Percentiles rank a stretch among this genome's conserved stretches.
Evolutionary conservation across 1,140 invertebrate species (phyloP).

Genomic region (Tachypleus tridentatus): DNA sequence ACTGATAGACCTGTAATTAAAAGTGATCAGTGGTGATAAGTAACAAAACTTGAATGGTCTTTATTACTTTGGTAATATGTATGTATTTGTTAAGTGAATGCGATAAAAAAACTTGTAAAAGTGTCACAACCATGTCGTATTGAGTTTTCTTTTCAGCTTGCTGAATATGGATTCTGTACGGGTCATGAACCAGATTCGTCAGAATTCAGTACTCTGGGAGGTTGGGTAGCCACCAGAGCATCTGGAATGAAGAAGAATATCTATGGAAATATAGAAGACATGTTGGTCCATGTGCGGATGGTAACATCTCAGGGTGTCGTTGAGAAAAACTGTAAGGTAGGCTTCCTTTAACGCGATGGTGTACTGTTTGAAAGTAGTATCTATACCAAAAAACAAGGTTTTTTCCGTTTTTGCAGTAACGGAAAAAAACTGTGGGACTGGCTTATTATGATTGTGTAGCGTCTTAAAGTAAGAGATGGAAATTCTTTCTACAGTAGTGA

Average conservation of each 20-base stretch:
- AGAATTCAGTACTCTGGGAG: conserved; percentile 86
- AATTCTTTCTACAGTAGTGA: too few species aligned
- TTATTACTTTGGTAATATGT: conserved; percentile 90
- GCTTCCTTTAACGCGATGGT: too few species aligned
- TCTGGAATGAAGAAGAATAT: conserved; percentile 99
- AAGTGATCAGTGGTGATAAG: too few species aligned
- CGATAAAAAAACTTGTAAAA: conserved; percentile 49
- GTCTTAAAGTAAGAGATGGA: too few species aligned
- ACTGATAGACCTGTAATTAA: too few species aligned
- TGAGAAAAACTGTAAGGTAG: conserved; percentile 58
- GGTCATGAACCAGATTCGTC: conserved; percentile 96
- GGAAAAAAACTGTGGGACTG: accelerated
- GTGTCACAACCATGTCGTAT: conserved; percentile 73
- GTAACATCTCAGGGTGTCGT: conserved; percentile 71
- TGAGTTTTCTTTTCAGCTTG: conserved; percentile 56
- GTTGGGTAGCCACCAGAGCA: conserved; percentile 94
- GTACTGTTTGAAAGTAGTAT: too few species aligned
- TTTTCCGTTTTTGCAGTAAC: too few species aligned
- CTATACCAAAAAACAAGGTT: too few species aligned
- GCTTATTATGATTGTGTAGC: too few species aligned
- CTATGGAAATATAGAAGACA: conserved; percentile 94
- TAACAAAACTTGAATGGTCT: conserved; percentile 46
- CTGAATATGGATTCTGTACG: conserved; percentile 53
- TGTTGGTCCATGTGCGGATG: conserved; percentile 77
- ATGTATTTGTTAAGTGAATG: conserved; percentile 49